Percentiles rank a stretch among this genome's conserved stretches.
Evolutionary conservation across 1,140 invertebrate genomes (phyloP).

Genomic region (Phenacoccus solenopsis): DNA sequence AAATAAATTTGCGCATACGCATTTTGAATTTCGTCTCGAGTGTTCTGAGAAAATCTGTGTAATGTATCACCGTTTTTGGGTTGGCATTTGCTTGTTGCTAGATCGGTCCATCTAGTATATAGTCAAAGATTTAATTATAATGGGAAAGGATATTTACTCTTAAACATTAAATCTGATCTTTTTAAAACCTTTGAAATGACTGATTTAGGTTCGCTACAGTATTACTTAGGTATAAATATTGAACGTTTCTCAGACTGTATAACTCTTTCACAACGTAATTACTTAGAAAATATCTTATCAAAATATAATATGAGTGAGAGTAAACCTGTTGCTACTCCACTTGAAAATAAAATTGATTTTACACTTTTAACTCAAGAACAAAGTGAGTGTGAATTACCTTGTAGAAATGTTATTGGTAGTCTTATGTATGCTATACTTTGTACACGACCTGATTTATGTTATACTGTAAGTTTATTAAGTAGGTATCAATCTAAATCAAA

Average conservation of each 20-base stretch:
- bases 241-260: neutral
- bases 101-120: too few relatives aligned
- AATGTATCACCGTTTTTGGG: too few relatives aligned
- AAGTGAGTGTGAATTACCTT: constrained; percentile 19
- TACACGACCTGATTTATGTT: constrained; percentile 32
- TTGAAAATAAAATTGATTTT: neutral
- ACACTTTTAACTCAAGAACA: too few relatives aligned
- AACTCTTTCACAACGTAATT: neutral
- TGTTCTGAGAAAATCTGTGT: neutral
- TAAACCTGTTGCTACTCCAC: constrained; percentile 7
- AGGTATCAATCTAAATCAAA: constrained; percentile 26
- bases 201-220: neutral
- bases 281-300: neutral
- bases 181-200: constrained; percentile 16
- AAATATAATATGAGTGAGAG: neutral
- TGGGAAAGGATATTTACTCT: neutral
- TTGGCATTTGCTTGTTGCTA: too few relatives aligned
- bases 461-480: constrained; percentile 26
- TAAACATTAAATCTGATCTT: neutral
- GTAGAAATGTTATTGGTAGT: neutral
- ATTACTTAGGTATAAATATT: constrained; percentile 20
- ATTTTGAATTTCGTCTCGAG: too few relatives aligned
- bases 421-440: too few relatives aligned
- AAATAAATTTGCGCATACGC: too few relatives aligned
- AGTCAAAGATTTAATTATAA: neutral